Evolutionary conservation across 2,113 vertebrate genomes (phyloP).

Genomic region (Oncorhynchus clarkii): DNA sequence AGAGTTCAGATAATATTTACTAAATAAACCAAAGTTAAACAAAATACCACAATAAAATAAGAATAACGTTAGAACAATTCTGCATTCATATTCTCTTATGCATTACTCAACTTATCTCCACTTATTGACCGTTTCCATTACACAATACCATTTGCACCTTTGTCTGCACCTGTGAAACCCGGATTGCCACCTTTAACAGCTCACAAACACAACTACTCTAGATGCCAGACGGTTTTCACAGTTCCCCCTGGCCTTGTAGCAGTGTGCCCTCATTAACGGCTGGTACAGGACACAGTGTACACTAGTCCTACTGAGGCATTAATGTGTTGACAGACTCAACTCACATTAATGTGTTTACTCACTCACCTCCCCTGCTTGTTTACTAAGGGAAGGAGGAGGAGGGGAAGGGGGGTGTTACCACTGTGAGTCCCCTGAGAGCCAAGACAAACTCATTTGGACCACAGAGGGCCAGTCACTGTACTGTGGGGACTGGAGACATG

Average conservation of each 20-base stretch:
- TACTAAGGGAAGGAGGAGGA: constrained; percentile 7
- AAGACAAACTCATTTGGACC: not conserved
- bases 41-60: not conserved
- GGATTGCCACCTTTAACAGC: not conserved
- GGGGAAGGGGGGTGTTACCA: not conserved
- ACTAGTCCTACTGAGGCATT: constrained; percentile 18
- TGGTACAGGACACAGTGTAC: not conserved
- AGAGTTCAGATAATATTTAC: no score
- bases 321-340: constrained; percentile 39
- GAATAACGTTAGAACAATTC: no score
- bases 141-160: not conserved
- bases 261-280: constrained; percentile 17
- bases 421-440: not conserved
- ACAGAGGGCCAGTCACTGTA: not conserved
- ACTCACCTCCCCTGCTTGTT: constrained; percentile 37
- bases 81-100: no score
- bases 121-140: not conserved
- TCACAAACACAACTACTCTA: not conserved
- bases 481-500: not conserved
- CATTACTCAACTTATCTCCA: no score
- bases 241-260: not conserved
- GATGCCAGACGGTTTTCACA: not conserved
- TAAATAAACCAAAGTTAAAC: no score
- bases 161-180: not conserved
- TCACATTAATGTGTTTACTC: constrained; percentile 45